Conservation (phyloP, 2,797 vertebrate genomes). For the Ambastaia sidthimunki region DNA sequence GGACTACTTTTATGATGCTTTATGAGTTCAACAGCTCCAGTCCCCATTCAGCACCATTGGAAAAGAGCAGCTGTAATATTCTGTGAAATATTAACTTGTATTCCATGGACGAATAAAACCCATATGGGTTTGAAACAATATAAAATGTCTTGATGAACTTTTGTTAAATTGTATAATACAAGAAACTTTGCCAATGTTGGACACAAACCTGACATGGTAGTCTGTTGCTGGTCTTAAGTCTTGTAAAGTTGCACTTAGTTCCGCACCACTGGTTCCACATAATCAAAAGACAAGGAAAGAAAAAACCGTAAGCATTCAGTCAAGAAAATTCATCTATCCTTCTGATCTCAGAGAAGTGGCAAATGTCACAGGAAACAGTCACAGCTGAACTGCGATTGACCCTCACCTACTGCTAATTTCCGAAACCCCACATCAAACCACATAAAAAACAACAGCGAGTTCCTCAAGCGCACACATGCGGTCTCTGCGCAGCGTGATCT, state of each 20-base stretch:
- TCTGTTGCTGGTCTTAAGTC: slow-evolving; percentile 95
- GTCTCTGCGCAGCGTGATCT: slow-evolving; percentile 11
- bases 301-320: neutral
- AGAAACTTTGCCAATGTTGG: neutral
- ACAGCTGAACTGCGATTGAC: neutral
- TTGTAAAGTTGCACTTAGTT: slow-evolving; percentile 89
- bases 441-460: neutral
- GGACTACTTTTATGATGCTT: too few species aligned
- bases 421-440: slow-evolving; percentile 19
- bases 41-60: too few species aligned
- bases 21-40: too few species aligned
- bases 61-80: too few species aligned
- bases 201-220: slow-evolving; percentile 88
- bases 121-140: too few species aligned
- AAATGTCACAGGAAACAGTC: slow-evolving; percentile 2
- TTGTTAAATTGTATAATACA: neutral
- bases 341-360: neutral
- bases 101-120: too few species aligned
- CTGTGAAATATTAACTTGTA: too few species aligned
- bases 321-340: neutral
- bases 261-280: slow-evolving; percentile 82
- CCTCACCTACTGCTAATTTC: neutral
- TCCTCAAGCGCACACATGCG: slow-evolving; percentile 9
- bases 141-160: neutral
- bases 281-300: slow-evolving; percentile 11